Evolutionary conservation across 2,113 vertebrate species (phyloP).

Genomic region (Myotis davidii): DNA sequence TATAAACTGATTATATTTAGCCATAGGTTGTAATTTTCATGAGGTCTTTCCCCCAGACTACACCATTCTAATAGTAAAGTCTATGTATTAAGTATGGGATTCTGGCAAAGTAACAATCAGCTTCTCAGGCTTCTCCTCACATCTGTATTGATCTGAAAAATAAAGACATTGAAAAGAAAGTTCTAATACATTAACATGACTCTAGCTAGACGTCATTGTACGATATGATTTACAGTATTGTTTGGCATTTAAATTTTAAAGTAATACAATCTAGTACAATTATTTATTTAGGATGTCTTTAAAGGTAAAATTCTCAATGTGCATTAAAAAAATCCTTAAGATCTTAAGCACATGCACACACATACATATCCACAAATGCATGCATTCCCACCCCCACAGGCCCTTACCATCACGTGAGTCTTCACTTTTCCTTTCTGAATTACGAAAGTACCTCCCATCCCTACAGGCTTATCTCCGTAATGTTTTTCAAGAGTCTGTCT

Average conservation of each 20-base stretch:
- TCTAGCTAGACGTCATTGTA: neutral
- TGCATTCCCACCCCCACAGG: fast-evolving
- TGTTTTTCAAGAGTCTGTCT: slow-evolving; percentile 90
- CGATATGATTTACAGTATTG: neutral
- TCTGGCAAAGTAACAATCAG: neutral
- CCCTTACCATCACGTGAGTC: slow-evolving; percentile 95
- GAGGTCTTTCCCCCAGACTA: neutral
- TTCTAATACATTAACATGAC: neutral
- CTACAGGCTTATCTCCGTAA: slow-evolving; percentile 93
- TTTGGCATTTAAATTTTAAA: slow-evolving; percentile 42
- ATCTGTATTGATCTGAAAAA: slow-evolving; percentile 6
- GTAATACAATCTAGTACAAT: neutral
- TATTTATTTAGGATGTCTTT: neutral
- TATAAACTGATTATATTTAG: neutral
- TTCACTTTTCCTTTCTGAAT: slow-evolving; percentile 96
- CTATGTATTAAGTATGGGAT: neutral
- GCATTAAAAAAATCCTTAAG: neutral
- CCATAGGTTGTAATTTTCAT: neutral
- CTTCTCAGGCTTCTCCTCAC: neutral
- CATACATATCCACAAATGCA: neutral
- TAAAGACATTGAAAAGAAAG: neutral
- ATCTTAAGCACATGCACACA: neutral
- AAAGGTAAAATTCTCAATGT: neutral
- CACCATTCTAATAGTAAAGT: neutral
- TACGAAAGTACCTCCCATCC: slow-evolving; percentile 95